These are phyloP conservation scores for Dysdera silvatica DNA, from an alignment of 1,140 invertebrate species.

Conservation along the genomic window DNA sequence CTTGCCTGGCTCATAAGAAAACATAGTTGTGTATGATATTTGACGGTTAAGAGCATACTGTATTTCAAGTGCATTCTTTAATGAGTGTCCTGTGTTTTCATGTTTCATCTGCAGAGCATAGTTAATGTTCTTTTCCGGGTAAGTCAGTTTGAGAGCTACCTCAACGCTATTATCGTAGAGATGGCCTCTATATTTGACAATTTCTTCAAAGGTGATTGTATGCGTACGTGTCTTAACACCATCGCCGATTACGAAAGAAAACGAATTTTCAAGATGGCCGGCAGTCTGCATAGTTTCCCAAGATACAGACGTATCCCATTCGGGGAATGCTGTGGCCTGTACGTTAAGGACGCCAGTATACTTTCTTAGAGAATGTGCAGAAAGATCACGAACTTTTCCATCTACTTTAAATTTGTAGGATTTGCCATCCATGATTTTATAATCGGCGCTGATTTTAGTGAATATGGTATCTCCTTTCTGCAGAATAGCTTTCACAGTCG, in stretches of 20 bases:
- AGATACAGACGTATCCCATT: slow-evolving; percentile 32
- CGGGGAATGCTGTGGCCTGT: slow-evolving; percentile 33
- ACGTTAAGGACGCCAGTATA: slow-evolving; percentile 25
- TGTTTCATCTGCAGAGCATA: slow-evolving; percentile 15
- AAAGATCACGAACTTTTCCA: slow-evolving; percentile 31
- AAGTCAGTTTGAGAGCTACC: background rate
- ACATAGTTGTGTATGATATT: background rate
- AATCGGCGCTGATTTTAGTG: slow-evolving; percentile 34
- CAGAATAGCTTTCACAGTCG: slow-evolving; percentile 34
- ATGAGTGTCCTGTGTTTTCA: slow-evolving; percentile 13
- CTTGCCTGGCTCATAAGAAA: background rate
- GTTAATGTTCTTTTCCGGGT: slow-evolving; percentile 25
- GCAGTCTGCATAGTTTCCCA: slow-evolving; percentile 36
- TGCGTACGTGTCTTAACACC: slow-evolving; percentile 14
- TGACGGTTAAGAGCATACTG: slow-evolving; percentile 7
- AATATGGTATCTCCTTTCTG: slow-evolving; percentile 30
- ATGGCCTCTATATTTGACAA: slow-evolving; percentile 18
- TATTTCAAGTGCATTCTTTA: slow-evolving; percentile 8
- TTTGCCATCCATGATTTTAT: slow-evolving; percentile 33
- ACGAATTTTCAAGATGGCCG: slow-evolving; percentile 37
- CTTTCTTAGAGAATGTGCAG: slow-evolving; percentile 35
- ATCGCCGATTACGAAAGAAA: slow-evolving; percentile 23
- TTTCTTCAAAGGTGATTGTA: slow-evolving; percentile 28
- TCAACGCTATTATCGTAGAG: slow-evolving; percentile 18
- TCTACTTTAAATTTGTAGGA: slow-evolving; percentile 30